These are phyloP conservation scores for Malurus elegans DNA, from an alignment of 2,113 vertebrate genomes.

Conservation along the genomic window DNA sequence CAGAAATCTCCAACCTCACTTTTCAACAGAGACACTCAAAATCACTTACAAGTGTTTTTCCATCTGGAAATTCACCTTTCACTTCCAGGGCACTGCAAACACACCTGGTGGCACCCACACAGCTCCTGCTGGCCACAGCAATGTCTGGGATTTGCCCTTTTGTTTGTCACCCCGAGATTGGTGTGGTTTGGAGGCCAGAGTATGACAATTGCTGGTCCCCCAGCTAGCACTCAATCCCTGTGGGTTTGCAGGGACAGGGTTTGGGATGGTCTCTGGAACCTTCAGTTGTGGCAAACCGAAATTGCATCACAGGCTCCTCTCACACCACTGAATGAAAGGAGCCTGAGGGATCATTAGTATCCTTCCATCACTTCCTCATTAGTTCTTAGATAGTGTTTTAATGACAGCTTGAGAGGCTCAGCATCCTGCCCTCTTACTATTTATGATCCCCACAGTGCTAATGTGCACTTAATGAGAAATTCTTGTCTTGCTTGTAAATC, in stretches of 20 bases:
- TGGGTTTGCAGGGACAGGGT: background rate
- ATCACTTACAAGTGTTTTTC: background rate
- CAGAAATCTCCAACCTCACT: background rate
- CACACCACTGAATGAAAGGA: constrained; percentile 46
- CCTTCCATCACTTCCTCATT: constrained; percentile 81
- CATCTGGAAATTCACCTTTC: background rate
- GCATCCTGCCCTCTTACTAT: constrained; percentile 79
- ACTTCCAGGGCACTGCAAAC: background rate
- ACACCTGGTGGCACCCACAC: background rate
- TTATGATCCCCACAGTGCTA: constrained; percentile 85
- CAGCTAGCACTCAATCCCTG: background rate
- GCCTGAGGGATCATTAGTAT: constrained; percentile 71
- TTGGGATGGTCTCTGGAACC: background rate
- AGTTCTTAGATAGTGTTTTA: constrained; percentile 83
- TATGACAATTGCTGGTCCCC: background rate
- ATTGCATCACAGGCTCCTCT: background rate
- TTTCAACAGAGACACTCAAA: background rate
- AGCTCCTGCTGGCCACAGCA: background rate
- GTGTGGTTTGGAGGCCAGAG: background rate
- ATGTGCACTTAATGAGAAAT: constrained; percentile 89
- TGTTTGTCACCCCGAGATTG: fast-evolving
- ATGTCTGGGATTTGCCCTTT: background rate
- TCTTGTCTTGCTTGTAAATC: constrained; percentile 88
- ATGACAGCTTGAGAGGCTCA: constrained; percentile 79
- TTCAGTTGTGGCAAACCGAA: background rate